Evolutionary conservation across 2,888 invertebrate genomes (phyloP).

Genomic region (Andrena fulva): DNA sequence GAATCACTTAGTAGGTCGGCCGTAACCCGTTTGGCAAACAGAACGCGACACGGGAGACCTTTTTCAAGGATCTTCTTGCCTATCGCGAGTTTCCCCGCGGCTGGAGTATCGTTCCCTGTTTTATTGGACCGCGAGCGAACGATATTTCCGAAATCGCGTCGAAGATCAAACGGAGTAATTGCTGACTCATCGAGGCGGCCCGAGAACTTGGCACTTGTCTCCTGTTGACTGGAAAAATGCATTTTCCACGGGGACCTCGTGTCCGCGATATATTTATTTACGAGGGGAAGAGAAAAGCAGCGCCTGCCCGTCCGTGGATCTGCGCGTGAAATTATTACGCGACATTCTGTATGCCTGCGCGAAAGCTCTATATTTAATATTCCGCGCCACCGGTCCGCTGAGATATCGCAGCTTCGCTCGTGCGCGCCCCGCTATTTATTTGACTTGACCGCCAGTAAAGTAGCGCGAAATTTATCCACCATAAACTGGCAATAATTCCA

Average conservation of each 20-base stretch:
- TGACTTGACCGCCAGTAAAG: slow-evolving; percentile 50
- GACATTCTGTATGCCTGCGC: slow-evolving; percentile 52
- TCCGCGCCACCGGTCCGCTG: neutral
- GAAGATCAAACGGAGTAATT: neutral
- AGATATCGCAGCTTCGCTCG: neutral
- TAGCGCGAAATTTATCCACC: slow-evolving; percentile 46
- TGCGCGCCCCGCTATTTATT: slow-evolving; percentile 48
- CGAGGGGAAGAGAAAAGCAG: neutral
- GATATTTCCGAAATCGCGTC: neutral
- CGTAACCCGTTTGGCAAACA: slow-evolving; percentile 63
- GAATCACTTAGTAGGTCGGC: slow-evolving; percentile 57
- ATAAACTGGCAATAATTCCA: slow-evolving; percentile 50
- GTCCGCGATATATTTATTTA: slow-evolving; percentile 45
- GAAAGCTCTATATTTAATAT: slow-evolving; percentile 63
- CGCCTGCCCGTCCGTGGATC: neutral
- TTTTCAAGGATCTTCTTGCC: slow-evolving; percentile 54
- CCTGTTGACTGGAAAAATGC: slow-evolving; percentile 7
- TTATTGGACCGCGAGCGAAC: neutral
- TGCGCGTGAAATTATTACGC: slow-evolving; percentile 36
- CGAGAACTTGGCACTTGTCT: slow-evolving; percentile 18
- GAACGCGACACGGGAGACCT: slow-evolving; percentile 50
- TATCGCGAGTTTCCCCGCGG: slow-evolving; percentile 7
- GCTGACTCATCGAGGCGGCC: neutral
- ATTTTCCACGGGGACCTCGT: slow-evolving; percentile 23
- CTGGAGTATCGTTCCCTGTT: neutral